A percentile compares a stretch with the other conserved stretches of the same genome.
These are phyloP conservation scores for Gasterosteus nipponicus DNA, from an alignment of 2,113 vertebrate genomes.

Conservation along the genomic window DNA sequence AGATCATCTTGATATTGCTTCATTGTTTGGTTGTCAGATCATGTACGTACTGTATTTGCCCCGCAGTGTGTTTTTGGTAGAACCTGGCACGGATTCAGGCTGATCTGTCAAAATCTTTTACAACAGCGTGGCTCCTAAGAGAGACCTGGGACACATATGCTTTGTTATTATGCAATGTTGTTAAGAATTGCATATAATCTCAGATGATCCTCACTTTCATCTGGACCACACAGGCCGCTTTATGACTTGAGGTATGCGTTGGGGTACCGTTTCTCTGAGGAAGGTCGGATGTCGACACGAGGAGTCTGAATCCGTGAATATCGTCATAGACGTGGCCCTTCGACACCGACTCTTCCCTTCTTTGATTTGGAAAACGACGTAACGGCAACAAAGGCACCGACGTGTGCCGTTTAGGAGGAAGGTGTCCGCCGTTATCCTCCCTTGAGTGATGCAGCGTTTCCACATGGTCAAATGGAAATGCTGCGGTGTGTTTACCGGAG, in stretches of 20 bases:
- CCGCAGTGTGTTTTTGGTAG: conserved; percentile 12
- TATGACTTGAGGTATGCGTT: background rate
- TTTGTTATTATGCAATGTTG: conserved; percentile 24
- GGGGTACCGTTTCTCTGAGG: background rate
- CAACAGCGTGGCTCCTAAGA: conserved; percentile 18
- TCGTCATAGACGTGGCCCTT: background rate
- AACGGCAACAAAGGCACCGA: background rate
- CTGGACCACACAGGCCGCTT: background rate
- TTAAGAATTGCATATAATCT: background rate
- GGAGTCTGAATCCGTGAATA: background rate
- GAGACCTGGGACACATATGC: conserved; percentile 19
- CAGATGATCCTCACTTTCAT: background rate
- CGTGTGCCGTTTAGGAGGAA: conserved; percentile 19
- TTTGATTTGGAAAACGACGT: background rate
- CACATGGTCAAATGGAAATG: conserved; percentile 38
- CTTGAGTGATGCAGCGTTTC: conserved; percentile 48
- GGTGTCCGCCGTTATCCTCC: conserved; percentile 26
- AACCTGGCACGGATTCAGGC: conserved; percentile 9
- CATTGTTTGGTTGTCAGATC: conserved; percentile 39
- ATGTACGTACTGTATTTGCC: conserved; percentile 19
- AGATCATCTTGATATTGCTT: conserved; percentile 59
- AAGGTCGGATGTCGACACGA: background rate
- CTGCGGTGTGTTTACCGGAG: conserved; percentile 43
- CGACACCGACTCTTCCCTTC: background rate
- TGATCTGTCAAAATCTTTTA: conserved; percentile 27